Base-by-base conservation (phyloP, 2,113 vertebrate genomes). In the Stigmatopora argus region DNA sequence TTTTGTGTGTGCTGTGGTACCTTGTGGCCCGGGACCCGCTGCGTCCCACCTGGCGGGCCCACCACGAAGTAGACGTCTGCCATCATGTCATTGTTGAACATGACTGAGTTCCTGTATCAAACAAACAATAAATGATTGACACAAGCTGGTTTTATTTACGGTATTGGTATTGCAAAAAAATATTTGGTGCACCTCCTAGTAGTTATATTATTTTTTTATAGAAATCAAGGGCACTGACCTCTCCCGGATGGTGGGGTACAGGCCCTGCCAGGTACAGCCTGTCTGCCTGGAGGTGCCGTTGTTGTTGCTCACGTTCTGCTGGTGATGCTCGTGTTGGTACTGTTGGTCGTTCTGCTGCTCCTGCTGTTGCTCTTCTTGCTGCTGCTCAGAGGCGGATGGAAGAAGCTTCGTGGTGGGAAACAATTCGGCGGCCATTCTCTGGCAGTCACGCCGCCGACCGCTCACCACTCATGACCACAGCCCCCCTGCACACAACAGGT, bases 31-130 rank as follows among this genome's bases (percentile, higher is more conserved):
- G 97, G 97, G n/a, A 98, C 92, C 80, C 94, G 88, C 86, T 98
- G 94, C 23, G 94, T 97, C 82, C 92, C 95, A 63, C 96, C 96
- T 49, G 94, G 92, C 72, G 94, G 94, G 55, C 97, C 96, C 52
- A 99, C 96, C 87, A 99, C 93, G 83, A 99, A 99, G 90, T 98
- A 93, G 86, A 98, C 94, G 73, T 99, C 97, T 71, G 97, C 97
- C 96, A 99, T 99, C 92, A 94, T 91, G 86, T 99, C 97, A 82
- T 98, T 99, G 94, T 99, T 99, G 91, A 97, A 99, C 97, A 99
- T 98, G 89, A 99, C 93, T 52, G 96, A 93, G 85, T 99, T 99
- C 92, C 97, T 99, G 84, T 73, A 86, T 88, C 79, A 78, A 89
- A 87, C 89, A 80, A 79, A 90, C 68, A 87, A 4, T 69, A 26